Evolutionary conservation across 2,113 vertebrate species (phyloP).

Genomic region (Micromys minutus): DNA sequence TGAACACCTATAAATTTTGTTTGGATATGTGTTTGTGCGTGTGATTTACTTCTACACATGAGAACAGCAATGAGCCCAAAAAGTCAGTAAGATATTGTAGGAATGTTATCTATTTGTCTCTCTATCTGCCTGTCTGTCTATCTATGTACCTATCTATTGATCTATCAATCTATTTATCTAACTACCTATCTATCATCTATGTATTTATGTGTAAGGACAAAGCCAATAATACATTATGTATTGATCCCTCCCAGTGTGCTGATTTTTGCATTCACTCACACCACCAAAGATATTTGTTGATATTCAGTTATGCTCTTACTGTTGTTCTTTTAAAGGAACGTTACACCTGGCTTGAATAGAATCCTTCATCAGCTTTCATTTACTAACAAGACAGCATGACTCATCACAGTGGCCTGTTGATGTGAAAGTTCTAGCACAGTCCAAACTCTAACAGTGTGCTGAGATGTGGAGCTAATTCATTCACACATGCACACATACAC

Average conservation of each 20-base stretch:
- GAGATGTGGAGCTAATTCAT: not conserved
- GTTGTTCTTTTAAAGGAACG: conserved; percentile 42
- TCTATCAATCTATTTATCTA: no score
- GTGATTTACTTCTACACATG: conserved; percentile 72
- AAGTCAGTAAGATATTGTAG: conserved; percentile 26
- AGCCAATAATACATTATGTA: conserved; percentile 45
- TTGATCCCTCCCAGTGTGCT: not conserved
- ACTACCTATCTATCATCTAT: no score
- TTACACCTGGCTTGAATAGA: conserved; percentile 62
- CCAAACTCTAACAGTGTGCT: not conserved
- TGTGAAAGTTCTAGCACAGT: not conserved
- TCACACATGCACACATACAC: not conserved
- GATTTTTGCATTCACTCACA: conserved; percentile 33
- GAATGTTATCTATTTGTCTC: not conserved
- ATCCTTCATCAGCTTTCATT: conserved; percentile 72
- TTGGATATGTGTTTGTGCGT: conserved; percentile 43
- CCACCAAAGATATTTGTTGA: conserved; percentile 67
- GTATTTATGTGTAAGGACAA: not conserved
- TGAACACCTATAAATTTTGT: conserved; percentile 42
- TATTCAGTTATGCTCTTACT: conserved; percentile 74
- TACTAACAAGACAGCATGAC: conserved; percentile 62
- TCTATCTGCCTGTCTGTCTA: no score
- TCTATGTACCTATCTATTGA: no score
- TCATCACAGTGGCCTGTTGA: conserved; percentile 55
- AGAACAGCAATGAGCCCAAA: conserved; percentile 37